Base-by-base conservation (phyloP, 2,113 vertebrate species). In the Anoplopoma fimbria region DNA sequence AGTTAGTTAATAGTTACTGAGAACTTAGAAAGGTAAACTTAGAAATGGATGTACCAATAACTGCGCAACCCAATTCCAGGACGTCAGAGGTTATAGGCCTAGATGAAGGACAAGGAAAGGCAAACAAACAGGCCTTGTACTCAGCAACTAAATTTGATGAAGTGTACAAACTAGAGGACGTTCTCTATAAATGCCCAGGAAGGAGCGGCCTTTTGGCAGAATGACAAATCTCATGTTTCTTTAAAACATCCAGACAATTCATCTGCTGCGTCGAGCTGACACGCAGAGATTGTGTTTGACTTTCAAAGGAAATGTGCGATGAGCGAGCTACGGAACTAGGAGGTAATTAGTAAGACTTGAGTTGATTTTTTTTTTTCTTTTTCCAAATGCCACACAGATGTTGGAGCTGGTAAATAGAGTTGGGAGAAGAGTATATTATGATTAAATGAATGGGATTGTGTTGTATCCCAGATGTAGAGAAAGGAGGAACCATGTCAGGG, bases 381-480 rank as follows among this genome's bases (percentile, higher is more conserved):
- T 68, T 85, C 83, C 69, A 88, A 88, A 90, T 81, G 77, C 82
- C 45, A 79, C 62, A 81, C 90, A 90, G 88, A 89, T 89, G 81
- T 81, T 82, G 77, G 60, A 83, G 81, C 75, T 79, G 60, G 68
- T 90, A 86, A 90, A 86, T 83, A 75, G 86, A 86, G 79, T 77
- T 81, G 63, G 69, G 74, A 82, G 70, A 84, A 72, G 76, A 83
- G 86, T 83, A 71, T 83, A 85, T 89, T 87, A 77, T 87, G 89
- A 89, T 79, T 87, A 88, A 89, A 91, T 79, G 84, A 79, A 90
- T 86, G 69, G 84, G 84, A 91, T 90, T 90, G 86, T 84, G 67
- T 72, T 88, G 75, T 69, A 84, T 77, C 73, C 70, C 68, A 81
- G 77, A 75, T 74, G 82, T 81, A 71, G 53, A 74, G 77, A 82